Percentiles rank a stretch among this genome's conserved stretches.
Evolutionary conservation across 2,797 vertebrate species (phyloP).

Genomic region (Prunella strophiata): DNA sequence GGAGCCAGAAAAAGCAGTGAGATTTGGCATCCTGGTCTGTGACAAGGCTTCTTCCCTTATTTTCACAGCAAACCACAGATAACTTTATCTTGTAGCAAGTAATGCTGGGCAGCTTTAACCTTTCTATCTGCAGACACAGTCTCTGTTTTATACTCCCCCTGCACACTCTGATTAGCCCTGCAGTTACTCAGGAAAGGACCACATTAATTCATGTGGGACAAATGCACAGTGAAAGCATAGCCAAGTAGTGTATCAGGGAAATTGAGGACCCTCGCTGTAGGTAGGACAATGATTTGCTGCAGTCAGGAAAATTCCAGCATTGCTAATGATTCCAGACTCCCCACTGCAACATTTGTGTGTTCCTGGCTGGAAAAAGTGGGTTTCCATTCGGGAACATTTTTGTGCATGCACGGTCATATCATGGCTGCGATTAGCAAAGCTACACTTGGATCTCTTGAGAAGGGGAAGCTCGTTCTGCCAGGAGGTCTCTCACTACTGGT

Average conservation of each 20-base stretch:
- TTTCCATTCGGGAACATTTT: background rate
- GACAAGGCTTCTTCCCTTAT: background rate
- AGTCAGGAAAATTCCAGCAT: background rate
- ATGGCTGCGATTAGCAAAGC: background rate
- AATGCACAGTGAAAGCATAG: accelerated
- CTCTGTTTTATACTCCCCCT: background rate
- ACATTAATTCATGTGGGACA: background rate
- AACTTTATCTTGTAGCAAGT: background rate
- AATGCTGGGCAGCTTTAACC: background rate
- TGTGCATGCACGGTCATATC: accelerated
- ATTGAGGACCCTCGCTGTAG: background rate
- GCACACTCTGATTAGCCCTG: accelerated
- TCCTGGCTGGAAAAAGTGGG: background rate
- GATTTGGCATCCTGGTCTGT: background rate
- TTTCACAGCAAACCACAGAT: background rate
- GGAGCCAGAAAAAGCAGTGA: background rate
- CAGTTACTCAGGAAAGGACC: background rate
- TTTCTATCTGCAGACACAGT: background rate
- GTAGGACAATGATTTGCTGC: background rate
- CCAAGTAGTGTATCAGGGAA: background rate
- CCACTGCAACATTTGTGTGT: accelerated
- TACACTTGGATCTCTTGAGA: background rate
- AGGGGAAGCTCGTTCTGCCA: background rate
- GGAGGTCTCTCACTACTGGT: background rate
- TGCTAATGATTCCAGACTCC: background rate